Conservation (phyloP, 2,888 invertebrate genomes). For the Nymphalis c-album region DNA sequence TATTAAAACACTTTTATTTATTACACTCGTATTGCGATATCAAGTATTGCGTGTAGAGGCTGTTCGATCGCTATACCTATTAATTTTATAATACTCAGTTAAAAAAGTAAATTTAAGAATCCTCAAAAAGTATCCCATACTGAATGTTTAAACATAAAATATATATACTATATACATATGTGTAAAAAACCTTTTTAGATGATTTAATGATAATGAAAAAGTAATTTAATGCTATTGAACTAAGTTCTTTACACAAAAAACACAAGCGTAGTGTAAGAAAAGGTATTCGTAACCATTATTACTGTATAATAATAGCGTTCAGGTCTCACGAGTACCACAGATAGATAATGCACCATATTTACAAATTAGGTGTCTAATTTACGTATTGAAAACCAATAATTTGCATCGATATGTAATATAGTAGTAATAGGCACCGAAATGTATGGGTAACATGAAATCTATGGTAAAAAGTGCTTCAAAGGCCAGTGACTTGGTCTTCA, state of each 20-base stretch:
- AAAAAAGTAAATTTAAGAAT: not conserved
- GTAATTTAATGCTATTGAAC: constrained; percentile 27
- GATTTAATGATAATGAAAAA: not conserved
- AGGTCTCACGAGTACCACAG: constrained; percentile 2
- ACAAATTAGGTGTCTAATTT: constrained; percentile 45
- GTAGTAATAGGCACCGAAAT: constrained; percentile 33
- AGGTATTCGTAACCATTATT: constrained; percentile 30
- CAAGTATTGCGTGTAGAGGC: too few relatives aligned
- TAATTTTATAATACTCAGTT: not conserved
- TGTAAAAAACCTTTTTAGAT: not conserved
- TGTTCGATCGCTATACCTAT: too few relatives aligned
- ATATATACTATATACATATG: not conserved
- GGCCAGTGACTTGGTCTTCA: constrained; percentile 26
- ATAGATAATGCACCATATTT: constrained; percentile 39
- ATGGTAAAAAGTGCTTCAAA: constrained; percentile 34
- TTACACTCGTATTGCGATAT: too few relatives aligned
- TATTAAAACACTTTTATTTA: too few relatives aligned
- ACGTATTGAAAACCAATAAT: constrained; percentile 45
- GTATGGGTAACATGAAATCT: constrained; percentile 35
- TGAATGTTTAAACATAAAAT: not conserved
- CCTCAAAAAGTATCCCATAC: too few relatives aligned
- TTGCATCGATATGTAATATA: constrained; percentile 38
- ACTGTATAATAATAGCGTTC: constrained; percentile 34
- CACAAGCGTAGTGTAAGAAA: constrained; percentile 18
- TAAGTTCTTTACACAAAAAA: constrained; percentile 19